phyloP scores from a whole-genome alignment of 2,888 invertebrate genomes.

The Willowsia nigromaculata region DNA sequence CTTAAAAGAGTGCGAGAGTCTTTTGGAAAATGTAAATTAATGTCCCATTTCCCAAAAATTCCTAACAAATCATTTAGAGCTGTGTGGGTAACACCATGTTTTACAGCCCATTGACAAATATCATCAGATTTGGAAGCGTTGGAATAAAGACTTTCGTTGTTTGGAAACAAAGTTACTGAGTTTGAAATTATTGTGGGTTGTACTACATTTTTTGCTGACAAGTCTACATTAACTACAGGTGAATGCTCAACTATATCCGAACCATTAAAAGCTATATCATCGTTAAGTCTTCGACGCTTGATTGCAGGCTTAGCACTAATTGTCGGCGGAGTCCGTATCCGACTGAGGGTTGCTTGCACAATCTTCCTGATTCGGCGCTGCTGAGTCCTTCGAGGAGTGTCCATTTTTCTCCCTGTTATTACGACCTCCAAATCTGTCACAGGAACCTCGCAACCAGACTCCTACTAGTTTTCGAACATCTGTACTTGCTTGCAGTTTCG shows the following conservation, averaged over 20 bases:
- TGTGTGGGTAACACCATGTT: slow-evolving; percentile 33
- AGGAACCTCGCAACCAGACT: not conserved
- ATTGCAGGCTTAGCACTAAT: not conserved
- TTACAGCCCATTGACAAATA: slow-evolving; percentile 25
- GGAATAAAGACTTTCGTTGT: too few relatives aligned
- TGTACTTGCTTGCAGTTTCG: not conserved
- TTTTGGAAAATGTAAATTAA: not conserved
- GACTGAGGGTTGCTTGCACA: not conserved
- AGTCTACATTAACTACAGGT: too few relatives aligned
- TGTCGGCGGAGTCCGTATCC: not conserved
- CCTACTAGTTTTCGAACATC: not conserved
- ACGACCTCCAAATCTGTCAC: not conserved
- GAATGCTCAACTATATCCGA: too few relatives aligned
- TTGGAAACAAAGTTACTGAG: not conserved
- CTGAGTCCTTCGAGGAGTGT: not conserved
- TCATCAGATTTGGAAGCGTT: not conserved
- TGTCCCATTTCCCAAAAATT: slow-evolving; percentile 19
- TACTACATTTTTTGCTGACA: too few relatives aligned
- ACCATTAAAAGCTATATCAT: too few relatives aligned
- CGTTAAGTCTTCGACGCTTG: too few relatives aligned
- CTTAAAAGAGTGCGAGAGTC: slow-evolving; percentile 45
- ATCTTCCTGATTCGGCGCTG: not conserved
- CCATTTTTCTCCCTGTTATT: not conserved
- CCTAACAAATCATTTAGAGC: slow-evolving; percentile 26
- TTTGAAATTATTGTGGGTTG: too few relatives aligned